Evolutionary conservation across 2,888 invertebrate genomes (phyloP).

Genomic region (Steinernema carpocapsae): DNA sequence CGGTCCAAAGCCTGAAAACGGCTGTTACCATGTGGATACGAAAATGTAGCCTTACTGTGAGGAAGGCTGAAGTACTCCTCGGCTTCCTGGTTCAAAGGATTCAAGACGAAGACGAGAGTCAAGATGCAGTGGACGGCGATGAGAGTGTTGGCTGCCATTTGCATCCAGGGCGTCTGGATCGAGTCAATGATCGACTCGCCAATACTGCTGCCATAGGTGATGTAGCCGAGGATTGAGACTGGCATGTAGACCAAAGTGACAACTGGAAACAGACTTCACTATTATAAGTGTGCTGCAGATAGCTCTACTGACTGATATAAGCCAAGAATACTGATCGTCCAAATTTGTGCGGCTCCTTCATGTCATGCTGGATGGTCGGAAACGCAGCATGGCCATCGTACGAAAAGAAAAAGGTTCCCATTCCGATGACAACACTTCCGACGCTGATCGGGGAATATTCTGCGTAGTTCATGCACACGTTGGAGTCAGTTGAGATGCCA

Average conservation of each 20-base stretch:
- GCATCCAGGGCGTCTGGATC: slow-evolving; percentile 2
- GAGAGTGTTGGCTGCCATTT: slow-evolving; percentile 3
- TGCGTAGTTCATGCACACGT: background rate
- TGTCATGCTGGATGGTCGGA: slow-evolving; percentile 78
- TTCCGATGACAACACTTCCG: slow-evolving; percentile 11
- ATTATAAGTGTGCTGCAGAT: too few species aligned
- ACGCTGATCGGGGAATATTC: slow-evolving; percentile 10
- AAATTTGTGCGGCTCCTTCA: slow-evolving; percentile 22
- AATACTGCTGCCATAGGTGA: slow-evolving; percentile 19
- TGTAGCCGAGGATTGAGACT: background rate
- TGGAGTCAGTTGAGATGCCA: background rate
- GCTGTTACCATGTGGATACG: too few species aligned
- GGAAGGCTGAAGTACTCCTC: slow-evolving; percentile 2
- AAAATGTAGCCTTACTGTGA: background rate
- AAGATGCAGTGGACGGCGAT: slow-evolving; percentile 16
- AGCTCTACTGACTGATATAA: slow-evolving; percentile 1
- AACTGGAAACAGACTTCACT: background rate
- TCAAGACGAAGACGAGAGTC: slow-evolving; percentile 20
- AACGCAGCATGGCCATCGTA: slow-evolving; percentile 71
- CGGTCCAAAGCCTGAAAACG: background rate
- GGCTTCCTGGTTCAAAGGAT: slow-evolving; percentile 16
- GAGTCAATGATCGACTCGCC: slow-evolving; percentile 21
- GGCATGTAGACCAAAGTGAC: slow-evolving; percentile 18
- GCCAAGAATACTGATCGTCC: background rate
- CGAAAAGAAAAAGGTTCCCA: slow-evolving; percentile 66